Evolutionary conservation across 2,888 invertebrate species (phyloP).

Genomic region (Morpho deidamia): DNA sequence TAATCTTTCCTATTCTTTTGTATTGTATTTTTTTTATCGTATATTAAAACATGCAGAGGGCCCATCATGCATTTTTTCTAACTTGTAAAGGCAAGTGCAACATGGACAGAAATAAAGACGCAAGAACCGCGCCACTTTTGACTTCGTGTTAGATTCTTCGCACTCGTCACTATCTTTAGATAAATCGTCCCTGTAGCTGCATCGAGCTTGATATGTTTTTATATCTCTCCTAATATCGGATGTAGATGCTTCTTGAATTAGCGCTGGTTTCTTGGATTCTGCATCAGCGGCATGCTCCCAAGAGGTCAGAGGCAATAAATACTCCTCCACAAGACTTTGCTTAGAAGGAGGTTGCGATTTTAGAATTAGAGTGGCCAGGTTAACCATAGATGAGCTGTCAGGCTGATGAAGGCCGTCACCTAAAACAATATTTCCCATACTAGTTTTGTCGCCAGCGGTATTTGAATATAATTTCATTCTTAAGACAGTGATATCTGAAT

Average conservation of each 20-base stretch:
- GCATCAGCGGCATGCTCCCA: slow-evolving; percentile 62
- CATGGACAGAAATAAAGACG: slow-evolving; percentile 68
- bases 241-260: neutral
- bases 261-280: slow-evolving; percentile 27
- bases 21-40: neutral
- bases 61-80: slow-evolving; percentile 53
- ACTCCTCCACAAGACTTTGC: slow-evolving; percentile 63
- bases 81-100: slow-evolving; percentile 60
- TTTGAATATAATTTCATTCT: slow-evolving; percentile 62
- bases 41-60: slow-evolving; percentile 32
- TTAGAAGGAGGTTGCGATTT: slow-evolving; percentile 57
- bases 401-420: slow-evolving; percentile 78
- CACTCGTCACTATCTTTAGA: slow-evolving; percentile 35
- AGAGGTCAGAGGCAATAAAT: slow-evolving; percentile 75
- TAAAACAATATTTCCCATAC: slow-evolving; percentile 60
- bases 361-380: slow-evolving; percentile 75
- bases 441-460: slow-evolving; percentile 56
- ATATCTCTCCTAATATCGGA: slow-evolving; percentile 3
- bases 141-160: slow-evolving; percentile 41
- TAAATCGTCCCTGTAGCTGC: slow-evolving; percentile 6
- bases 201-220: slow-evolving; percentile 1
- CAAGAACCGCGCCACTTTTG: slow-evolving; percentile 59
- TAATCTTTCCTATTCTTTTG: neutral
- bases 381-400: slow-evolving; percentile 78
- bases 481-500: slow-evolving; percentile 79